Conservation (phyloP, 2,888 invertebrate genomes). For the Oxyscelio sp. region DNA sequence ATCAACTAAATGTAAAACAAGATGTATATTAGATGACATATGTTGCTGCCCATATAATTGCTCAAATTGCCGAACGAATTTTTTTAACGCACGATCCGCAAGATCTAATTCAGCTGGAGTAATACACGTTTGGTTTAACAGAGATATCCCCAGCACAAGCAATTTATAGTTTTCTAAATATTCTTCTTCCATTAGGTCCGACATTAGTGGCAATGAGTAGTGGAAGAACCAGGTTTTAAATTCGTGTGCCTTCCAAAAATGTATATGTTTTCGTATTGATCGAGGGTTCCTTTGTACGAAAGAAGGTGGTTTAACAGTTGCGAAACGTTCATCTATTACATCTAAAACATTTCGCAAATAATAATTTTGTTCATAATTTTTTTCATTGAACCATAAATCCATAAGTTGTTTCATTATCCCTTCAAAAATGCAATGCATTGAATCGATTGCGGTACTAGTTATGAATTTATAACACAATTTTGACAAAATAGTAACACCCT, state of each 20-base stretch:
- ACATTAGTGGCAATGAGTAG: slow-evolving; percentile 74
- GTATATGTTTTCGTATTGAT: slow-evolving; percentile 53
- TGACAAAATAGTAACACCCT: not conserved
- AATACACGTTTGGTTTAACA: slow-evolving; percentile 21
- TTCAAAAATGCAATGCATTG: slow-evolving; percentile 40
- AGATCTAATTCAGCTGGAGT: not conserved
- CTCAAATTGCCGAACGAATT: slow-evolving; percentile 7
- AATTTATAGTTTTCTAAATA: slow-evolving; percentile 72
- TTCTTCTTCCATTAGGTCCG: slow-evolving; percentile 63
- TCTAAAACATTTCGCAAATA: slow-evolving; percentile 13
- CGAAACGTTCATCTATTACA: slow-evolving; percentile 7
- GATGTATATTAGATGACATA: slow-evolving; percentile 50
- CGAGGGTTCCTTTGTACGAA: slow-evolving; percentile 63
- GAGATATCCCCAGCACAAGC: slow-evolving; percentile 50
- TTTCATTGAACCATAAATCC: slow-evolving; percentile 12
- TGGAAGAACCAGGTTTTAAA: slow-evolving; percentile 69
- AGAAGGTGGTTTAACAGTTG: slow-evolving; percentile 45
- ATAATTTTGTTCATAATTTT: not conserved
- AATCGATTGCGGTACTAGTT: slow-evolving; percentile 10
- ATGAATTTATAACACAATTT: slow-evolving; percentile 15
- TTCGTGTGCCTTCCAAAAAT: slow-evolving; percentile 75
- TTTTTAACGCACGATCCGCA: not conserved
- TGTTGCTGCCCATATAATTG: not conserved
- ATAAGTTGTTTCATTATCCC: slow-evolving; percentile 4
- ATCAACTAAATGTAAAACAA: slow-evolving; percentile 46